Percentiles rank a stretch among this genome's conserved stretches.
Evolutionary conservation across 2,888 invertebrate genomes (phyloP).

Genomic region (Exocentrus adspersus): DNA sequence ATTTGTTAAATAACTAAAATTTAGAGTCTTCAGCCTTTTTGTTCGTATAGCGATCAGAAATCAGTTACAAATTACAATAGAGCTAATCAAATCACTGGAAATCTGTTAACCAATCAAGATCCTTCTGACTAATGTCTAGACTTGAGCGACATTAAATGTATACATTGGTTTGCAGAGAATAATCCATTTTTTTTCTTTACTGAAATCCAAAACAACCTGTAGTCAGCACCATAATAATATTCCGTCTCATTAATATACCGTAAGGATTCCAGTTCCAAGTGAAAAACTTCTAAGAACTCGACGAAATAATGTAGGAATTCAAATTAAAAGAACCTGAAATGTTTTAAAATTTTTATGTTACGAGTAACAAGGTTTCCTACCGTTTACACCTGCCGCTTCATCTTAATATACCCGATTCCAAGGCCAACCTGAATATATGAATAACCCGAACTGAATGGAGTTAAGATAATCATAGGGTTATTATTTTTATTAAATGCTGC

Average conservation of each 20-base stretch:
- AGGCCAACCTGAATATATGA: constrained; percentile 12
- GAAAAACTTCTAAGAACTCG: constrained; percentile 5
- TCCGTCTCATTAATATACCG: constrained; percentile 14
- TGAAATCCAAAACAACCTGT: not conserved
- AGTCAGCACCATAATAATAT: not conserved
- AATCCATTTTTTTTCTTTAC: no score
- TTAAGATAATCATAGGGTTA: constrained; percentile 6
- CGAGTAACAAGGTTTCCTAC: constrained; percentile 14
- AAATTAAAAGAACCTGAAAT: constrained; percentile 22
- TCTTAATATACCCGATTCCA: constrained; percentile 12
- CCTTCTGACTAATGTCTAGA: no score
- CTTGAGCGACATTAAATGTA: no score
- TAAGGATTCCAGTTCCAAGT: constrained; percentile 20
- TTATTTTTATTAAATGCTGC: no score
- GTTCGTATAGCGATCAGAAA: no score
- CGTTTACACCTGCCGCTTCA: constrained; percentile 23
- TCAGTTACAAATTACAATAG: no score
- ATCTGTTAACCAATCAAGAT: no score
- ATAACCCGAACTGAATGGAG: constrained; percentile 6
- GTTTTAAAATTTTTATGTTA: constrained; percentile 20
- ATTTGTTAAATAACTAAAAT: no score
- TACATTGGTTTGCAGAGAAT: no score
- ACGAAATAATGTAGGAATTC: constrained; percentile 10
- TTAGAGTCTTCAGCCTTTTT: no score
- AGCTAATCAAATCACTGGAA: no score